Conservation (phyloP, 2,113 vertebrate genomes). For the Litocranius walleri region DNA sequence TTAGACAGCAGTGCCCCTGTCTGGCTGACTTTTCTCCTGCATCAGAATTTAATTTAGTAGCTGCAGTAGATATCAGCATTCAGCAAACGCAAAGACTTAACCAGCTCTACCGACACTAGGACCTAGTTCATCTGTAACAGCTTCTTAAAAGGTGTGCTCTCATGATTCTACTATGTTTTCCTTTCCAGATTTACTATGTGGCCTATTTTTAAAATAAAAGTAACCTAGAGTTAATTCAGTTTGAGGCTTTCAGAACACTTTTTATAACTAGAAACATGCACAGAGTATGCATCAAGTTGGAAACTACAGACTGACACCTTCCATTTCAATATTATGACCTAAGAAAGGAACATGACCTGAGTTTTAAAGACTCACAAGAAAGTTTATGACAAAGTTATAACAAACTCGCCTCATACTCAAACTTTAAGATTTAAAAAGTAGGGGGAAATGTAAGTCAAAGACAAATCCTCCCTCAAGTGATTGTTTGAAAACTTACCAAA, state of each 20-base stretch:
- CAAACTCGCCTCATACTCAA: not conserved
- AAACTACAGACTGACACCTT: not conserved
- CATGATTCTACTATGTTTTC: not conserved
- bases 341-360: not conserved
- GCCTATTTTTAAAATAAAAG: not conserved
- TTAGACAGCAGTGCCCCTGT: not conserved
- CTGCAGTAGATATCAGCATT: not conserved
- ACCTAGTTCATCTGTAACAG: not conserved
- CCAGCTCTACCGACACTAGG: not conserved
- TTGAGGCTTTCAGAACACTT: not conserved
- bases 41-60: not conserved
- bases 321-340: not conserved
- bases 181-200: not conserved
- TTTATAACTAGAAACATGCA: not conserved
- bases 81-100: not conserved
- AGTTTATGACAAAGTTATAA: not conserved
- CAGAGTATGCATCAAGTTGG: not conserved
- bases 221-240: not conserved
- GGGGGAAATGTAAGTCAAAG: not conserved
- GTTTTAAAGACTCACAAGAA: not conserved
- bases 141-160: not conserved
- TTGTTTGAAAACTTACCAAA: not conserved
- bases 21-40: not conserved
- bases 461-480: not conserved
- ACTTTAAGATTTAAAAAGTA: not conserved